phyloP scores from a whole-genome alignment of 2,888 invertebrate genomes.

The Nymphalis urticae region DNA sequence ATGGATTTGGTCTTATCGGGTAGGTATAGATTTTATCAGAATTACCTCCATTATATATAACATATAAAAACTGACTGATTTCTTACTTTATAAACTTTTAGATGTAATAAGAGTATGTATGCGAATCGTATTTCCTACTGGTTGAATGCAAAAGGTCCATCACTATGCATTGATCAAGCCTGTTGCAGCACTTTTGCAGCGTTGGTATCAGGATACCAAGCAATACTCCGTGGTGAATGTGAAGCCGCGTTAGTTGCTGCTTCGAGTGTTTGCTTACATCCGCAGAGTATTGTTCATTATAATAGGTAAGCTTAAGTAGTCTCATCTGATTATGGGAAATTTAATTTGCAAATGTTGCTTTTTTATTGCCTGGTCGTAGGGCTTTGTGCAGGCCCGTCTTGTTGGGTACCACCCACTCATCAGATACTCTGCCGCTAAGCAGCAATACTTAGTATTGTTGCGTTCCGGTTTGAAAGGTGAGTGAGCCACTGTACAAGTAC shows the following conservation, averaged over 20 bases:
- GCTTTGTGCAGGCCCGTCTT: too few relatives aligned
- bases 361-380: too few relatives aligned
- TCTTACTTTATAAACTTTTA: conserved; percentile 36
- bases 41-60: not conserved
- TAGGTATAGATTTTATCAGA: conserved; percentile 12
- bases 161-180: conserved; percentile 56
- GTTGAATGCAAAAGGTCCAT: conserved; percentile 67
- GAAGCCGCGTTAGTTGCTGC: conserved; percentile 84
- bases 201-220: conserved; percentile 57
- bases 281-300: conserved; percentile 64
- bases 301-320: conserved; percentile 48
- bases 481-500: too few relatives aligned
- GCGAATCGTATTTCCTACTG: conserved; percentile 71
- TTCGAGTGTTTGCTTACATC: conserved; percentile 80
- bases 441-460: too few relatives aligned
- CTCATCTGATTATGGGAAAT: not conserved
- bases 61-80: not conserved
- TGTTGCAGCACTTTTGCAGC: conserved; percentile 61
- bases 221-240: conserved; percentile 58
- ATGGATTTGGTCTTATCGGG: conserved; percentile 40
- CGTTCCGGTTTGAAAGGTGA: too few relatives aligned
- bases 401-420: too few relatives aligned
- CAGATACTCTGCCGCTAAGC: too few relatives aligned
- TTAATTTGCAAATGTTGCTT: too few relatives aligned
- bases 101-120: conserved; percentile 64